Evolutionary conservation across 2,113 vertebrate genomes (phyloP).

Genomic region (Noturus placidus): DNA sequence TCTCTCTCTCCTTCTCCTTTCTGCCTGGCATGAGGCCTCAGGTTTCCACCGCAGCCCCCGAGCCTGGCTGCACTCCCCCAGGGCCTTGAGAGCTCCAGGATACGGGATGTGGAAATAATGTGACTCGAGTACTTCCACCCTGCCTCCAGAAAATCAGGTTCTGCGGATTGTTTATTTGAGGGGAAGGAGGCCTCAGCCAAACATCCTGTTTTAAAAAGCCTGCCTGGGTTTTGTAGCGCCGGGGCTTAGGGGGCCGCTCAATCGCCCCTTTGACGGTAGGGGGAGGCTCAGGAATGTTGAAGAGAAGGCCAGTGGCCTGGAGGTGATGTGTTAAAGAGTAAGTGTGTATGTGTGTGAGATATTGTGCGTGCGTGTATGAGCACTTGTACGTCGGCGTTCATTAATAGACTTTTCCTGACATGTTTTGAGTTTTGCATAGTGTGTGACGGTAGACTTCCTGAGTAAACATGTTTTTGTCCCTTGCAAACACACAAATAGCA

Average conservation of each 20-base stretch:
- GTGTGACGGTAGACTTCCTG: conserved; percentile 61
- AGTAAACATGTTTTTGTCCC: conserved; percentile 41
- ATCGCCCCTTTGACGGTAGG: conserved; percentile 71
- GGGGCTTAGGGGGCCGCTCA: conserved; percentile 61
- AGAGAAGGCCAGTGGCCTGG: conserved; percentile 67
- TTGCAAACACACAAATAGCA: conserved; percentile 38
- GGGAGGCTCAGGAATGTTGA: conserved; percentile 70
- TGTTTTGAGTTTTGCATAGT: conserved; percentile 51
- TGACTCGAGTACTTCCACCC: conserved; percentile 75
- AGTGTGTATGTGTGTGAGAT: conserved; percentile 12
- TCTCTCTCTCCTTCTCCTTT: conserved; percentile 27
- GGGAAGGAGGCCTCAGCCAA: conserved; percentile 84
- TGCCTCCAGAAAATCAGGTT: conserved; percentile 81
- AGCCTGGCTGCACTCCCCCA: conserved; percentile 65
- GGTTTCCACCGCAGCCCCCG: conserved; percentile 67
- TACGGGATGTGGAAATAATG: conserved; percentile 77
- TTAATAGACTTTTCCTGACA: conserved; percentile 31
- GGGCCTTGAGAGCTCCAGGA: conserved; percentile 65
- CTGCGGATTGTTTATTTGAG: conserved; percentile 91
- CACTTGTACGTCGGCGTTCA: conserved; percentile 10
- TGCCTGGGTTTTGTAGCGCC: conserved; percentile 70
- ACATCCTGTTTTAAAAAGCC: conserved; percentile 88
- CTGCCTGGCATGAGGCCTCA: conserved; percentile 66
- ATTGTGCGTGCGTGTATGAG: conserved; percentile 2
- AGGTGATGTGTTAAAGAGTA: conserved; percentile 51